Conservation (phyloP, 2,797 vertebrate genomes). For the Amazonetta brasiliensis region DNA sequence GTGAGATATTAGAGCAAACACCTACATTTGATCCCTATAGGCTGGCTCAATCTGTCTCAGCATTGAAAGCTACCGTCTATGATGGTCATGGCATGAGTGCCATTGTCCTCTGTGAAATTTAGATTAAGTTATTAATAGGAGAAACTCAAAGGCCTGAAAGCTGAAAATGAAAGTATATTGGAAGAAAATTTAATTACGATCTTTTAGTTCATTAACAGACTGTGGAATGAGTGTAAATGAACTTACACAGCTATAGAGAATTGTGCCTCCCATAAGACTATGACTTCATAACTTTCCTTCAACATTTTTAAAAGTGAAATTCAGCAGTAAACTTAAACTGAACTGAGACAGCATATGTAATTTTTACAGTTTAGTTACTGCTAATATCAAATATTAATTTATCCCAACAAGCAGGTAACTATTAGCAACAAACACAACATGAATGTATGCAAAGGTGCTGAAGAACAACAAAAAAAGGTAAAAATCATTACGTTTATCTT, state of each 20-base stretch:
- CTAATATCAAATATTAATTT: slow-evolving; percentile 49
- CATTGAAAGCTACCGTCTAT: background rate
- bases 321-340: slow-evolving; percentile 13
- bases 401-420: slow-evolving; percentile 54
- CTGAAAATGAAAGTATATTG: background rate
- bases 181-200: slow-evolving; percentile 14
- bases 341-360: slow-evolving; percentile 35
- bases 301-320: slow-evolving; percentile 3
- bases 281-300: background rate
- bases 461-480: background rate
- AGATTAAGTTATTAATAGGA: background rate
- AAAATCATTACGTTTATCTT: background rate
- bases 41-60: background rate
- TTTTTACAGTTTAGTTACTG: slow-evolving; percentile 45
- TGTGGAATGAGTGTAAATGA: background rate
- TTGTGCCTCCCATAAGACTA: background rate
- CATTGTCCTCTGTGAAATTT: background rate
- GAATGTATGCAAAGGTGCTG: background rate
- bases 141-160: background rate
- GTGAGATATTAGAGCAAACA: background rate
- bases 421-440: slow-evolving; percentile 48
- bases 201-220: background rate
- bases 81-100: background rate
- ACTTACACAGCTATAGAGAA: background rate
- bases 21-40: background rate